These are phyloP conservation scores for Pelecanus crispus DNA, from an alignment of 2,113 vertebrate species.

Conservation along the genomic window DNA sequence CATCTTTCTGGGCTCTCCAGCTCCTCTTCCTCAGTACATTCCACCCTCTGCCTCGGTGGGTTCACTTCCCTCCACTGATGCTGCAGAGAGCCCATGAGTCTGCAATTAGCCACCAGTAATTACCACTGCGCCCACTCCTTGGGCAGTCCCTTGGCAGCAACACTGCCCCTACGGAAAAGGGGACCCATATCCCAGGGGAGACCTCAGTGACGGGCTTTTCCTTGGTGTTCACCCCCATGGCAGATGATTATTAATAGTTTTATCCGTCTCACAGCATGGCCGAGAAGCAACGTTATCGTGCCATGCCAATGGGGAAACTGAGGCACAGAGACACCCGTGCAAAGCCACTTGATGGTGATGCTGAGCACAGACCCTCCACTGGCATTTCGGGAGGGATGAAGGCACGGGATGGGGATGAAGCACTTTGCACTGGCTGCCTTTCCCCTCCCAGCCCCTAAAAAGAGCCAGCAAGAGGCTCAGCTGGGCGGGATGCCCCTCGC, in stretches of 20 bases:
- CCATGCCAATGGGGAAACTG: background rate
- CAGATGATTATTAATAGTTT: background rate
- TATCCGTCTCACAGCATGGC: background rate
- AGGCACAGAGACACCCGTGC: background rate
- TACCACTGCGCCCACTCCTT: background rate
- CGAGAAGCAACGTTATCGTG: rapidly evolving
- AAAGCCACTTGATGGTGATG: background rate
- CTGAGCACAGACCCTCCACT: background rate
- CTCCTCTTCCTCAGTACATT: background rate
- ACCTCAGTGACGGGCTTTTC: rapidly evolving
- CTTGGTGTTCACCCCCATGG: background rate
- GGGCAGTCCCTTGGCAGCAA: background rate
- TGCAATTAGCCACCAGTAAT: background rate
- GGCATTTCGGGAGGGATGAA: background rate
- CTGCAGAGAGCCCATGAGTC: background rate
- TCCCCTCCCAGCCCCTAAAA: background rate
- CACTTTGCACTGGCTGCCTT: rapidly evolving
- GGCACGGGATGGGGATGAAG: background rate
- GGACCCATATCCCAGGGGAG: rapidly evolving
- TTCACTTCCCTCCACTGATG: background rate
- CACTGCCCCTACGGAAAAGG: background rate
- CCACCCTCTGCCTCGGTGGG: background rate
- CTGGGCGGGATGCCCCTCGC: background rate
- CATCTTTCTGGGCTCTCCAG: background rate
- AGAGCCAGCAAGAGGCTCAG: background rate